Percentiles rank a stretch among this genome's conserved stretches.
These are phyloP conservation scores for Chaetoderma sp. DNA, from an alignment of 2,888 invertebrate species.

Conservation along the genomic window DNA sequence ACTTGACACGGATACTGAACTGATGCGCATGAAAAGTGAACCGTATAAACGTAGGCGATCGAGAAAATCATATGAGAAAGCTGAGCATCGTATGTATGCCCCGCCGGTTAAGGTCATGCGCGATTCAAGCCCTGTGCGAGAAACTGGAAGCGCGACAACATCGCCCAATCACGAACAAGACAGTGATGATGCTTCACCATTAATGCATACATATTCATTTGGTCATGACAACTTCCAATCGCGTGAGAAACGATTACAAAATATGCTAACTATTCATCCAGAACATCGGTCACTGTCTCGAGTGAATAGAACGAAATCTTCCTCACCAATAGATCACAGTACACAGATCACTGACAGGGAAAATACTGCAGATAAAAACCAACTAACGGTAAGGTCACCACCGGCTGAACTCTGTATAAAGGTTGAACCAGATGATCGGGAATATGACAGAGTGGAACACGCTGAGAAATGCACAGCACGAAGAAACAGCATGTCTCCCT, in stretches of 20 bases:
- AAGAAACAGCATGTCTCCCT: no score
- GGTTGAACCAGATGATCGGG: no score
- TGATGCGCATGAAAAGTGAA: slow-evolving; percentile 66
- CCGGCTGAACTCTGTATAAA: no score
- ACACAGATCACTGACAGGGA: no score
- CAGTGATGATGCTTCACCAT: no score
- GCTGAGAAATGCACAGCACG: no score
- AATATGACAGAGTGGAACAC: no score
- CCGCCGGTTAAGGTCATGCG: slow-evolving; percentile 47
- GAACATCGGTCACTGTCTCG: slow-evolving; percentile 26
- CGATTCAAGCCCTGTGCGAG: slow-evolving; percentile 54
- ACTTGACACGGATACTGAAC: slow-evolving; percentile 71
- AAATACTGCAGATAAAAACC: no score
- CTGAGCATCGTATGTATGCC: slow-evolving; percentile 54
- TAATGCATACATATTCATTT: slow-evolving; percentile 36
- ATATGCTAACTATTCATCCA: slow-evolving; percentile 48
- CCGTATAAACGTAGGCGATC: slow-evolving; percentile 67
- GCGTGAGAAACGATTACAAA: slow-evolving; percentile 48
- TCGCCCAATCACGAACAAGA: no score
- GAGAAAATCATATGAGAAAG: slow-evolving; percentile 62
- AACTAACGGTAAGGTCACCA: no score
- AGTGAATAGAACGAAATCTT: no score
- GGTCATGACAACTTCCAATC: slow-evolving; percentile 34
- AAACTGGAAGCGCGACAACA: slow-evolving; percentile 52
- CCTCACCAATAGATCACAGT: no score